Base-by-base conservation (phyloP, 2,888 invertebrate genomes). In the Lottia scabra region DNA sequence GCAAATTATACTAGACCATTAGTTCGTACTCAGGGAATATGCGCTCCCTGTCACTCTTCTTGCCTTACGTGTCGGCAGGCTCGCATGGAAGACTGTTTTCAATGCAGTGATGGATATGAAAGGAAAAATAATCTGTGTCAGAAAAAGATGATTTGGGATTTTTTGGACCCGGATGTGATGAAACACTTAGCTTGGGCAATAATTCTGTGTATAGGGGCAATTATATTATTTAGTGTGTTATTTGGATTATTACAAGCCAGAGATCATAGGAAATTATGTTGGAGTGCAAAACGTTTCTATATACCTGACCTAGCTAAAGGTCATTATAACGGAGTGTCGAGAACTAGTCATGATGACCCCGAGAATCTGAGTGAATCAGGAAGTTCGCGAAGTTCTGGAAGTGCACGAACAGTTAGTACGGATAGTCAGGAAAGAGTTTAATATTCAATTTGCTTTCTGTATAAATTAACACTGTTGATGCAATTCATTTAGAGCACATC, bases 181-280 rank as follows among this genome's bases (percentile, higher is more conserved):
- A 84, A 85, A 70, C 84, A 84, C 73, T 81, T 85, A 67, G 81
- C 84, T 65, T 84, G 84, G 85, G 85, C 83, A 45, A 84, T 85
- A 44, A 84, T 84, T 63, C 78, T 85, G 68, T 84, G 85, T 77
- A 83, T 84, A 44, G 83, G 82, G 48, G 83, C 83, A 65, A 82
- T 85, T 69, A 75, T 84, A 66, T 71, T 85, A 66, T 63, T 63
- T 73, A 83, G 81, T 70, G 81, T 85, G 66, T 80, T 83, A 65
- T 85, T 84, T 73, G 84, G 81, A 68, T 75, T 84, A 65, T 71
- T 85, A 64, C 85, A 85, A 75, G 85, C 84, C 8, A 68, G 84
- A 38, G 84, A 84, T 66, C 76, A 82, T 30, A 80, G 79, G 23
- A 74, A 83, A 44, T 76, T 85, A 66, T 85, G 85, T 73, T 85